Percentiles rank a stretch among this genome's conserved stretches.
These are phyloP conservation scores for Protaetia brevitarsis DNA, from an alignment of 1,140 invertebrate genomes.

Conservation along the genomic window DNA sequence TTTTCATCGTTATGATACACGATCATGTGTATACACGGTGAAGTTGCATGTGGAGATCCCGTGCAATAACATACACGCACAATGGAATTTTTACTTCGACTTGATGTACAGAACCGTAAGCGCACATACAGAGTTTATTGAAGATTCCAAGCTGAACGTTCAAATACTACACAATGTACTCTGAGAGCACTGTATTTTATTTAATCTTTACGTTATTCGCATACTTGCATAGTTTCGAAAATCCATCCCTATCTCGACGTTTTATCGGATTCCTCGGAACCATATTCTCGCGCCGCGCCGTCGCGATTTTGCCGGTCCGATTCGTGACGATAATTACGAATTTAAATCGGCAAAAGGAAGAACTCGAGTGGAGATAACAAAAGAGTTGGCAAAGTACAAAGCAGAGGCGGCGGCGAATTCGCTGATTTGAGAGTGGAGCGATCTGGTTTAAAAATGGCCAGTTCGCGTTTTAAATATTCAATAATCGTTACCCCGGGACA, in stretches of 20 bases:
- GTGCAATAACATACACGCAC: background rate
- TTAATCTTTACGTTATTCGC: no score
- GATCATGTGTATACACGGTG: background rate
- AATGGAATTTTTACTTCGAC: background rate
- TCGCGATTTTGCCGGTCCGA: background rate
- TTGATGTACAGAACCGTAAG: no score
- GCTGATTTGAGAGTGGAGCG: background rate
- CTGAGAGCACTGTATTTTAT: no score
- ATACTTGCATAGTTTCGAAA: no score
- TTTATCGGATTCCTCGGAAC: no score
- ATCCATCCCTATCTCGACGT: no score
- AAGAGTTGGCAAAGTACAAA: background rate
- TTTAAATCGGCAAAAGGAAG: no score
- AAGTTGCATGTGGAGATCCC: background rate
- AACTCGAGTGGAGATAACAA: background rate
- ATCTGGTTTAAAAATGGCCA: background rate
- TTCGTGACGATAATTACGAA: background rate
- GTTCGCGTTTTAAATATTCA: background rate
- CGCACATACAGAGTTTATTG: no score
- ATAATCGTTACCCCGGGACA: conserved; percentile 6
- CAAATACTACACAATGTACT: no score
- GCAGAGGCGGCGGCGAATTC: background rate
- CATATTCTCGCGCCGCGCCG: no score
- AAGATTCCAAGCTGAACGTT: no score
- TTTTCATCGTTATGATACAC: conserved; percentile 11